Base-by-base conservation (phyloP, 64 coral and sea anemone genomes). In the Exaiptasia diaphana region DNA sequence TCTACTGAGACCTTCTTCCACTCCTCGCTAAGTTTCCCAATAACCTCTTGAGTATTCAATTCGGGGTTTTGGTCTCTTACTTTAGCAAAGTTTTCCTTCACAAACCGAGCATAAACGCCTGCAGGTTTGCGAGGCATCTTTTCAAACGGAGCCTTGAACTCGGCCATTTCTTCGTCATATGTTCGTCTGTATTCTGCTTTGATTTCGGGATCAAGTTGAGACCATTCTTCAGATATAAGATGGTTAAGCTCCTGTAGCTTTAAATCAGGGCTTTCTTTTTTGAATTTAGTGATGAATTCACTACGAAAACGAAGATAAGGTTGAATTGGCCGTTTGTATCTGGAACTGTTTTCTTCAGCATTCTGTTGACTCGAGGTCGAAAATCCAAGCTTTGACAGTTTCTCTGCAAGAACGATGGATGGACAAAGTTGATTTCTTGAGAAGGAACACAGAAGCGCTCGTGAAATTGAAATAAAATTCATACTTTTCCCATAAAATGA, bases 1-100 rank as follows among this genome's bases (percentile, higher is more conserved):
- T 82, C 77, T 44, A 74, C 77, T 6, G 87, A 64, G 8, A 90
- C 43, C 21, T 75, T 59, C 18, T 60, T 75, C 87, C 87, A 90
- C 27, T 67, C 30, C 29, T 74, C 67, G 15, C 32, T 54, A 41
- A 90, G 40, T 41, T 49, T 63, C 50, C 15, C 38, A 25, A 79
- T 75, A 10, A 73, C 20, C 33, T 90, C 87, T 43, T 60, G 30
- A 52, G 57, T 50, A 50, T 62, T 64, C 3, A 83, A 35, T 28
- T 43, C 41, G 6, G 77, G 56, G 15, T 67, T 75, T 67, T 24
- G 37, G 10, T 50, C 50, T 1, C 50, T 40, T 18, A 62, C 39
- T 15, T 56, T 76, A 30, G 67, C 67, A 64, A 75, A 90, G 31
- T 90, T 90, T 90, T 90, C 87, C 22, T 83, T 90, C 4, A 90